These are phyloP conservation scores for Hoplostethus atlanticus DNA, from an alignment of 2,797 vertebrate species.

Conservation along the genomic window DNA sequence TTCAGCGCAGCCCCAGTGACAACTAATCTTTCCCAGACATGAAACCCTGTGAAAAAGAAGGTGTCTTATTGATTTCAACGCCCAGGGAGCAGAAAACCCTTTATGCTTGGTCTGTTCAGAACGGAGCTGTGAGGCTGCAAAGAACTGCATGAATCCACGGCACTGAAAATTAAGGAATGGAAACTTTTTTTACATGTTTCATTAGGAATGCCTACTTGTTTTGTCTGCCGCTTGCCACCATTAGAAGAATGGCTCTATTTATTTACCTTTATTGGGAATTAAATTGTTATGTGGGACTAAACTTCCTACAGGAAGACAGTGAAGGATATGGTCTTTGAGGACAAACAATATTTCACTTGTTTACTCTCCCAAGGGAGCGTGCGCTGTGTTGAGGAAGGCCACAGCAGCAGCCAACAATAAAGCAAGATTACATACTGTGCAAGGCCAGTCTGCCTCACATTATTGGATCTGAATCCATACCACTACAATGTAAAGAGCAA, in stretches of 20 bases:
- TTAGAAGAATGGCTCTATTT: conserved; percentile 42
- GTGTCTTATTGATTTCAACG: conserved; percentile 66
- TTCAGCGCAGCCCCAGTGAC: conserved; percentile 48
- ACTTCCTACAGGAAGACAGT: conserved; percentile 77
- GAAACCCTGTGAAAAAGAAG: conserved; percentile 58
- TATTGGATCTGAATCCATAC: conserved; percentile 53
- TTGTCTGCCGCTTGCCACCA: conserved; percentile 51
- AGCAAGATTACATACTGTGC: conserved; percentile 37
- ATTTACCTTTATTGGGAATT: conserved; percentile 65
- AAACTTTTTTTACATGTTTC: conserved; percentile 21
- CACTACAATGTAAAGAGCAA: conserved; percentile 41
- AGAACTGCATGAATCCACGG: conserved; percentile 38
- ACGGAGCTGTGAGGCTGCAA: conserved; percentile 45
- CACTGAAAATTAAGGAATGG: conserved; percentile 57
- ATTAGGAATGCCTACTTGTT: conserved; percentile 34
- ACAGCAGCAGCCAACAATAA: conserved; percentile 33
- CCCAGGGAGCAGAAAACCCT: conserved; percentile 39
- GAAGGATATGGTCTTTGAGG: conserved; percentile 60
- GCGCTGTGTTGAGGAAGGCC: conserved; percentile 34
- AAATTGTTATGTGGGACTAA: conserved; percentile 57
- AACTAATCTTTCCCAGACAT: conserved; percentile 66
- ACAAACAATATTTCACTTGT: conserved; percentile 70
- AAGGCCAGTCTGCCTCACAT: conserved; percentile 45
- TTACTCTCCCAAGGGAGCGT: conserved; percentile 50
- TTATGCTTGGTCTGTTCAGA: conserved; percentile 50